phyloP scores from a whole-genome alignment of 2,888 invertebrate genomes.

The Eucriotettix oculatus region DNA sequence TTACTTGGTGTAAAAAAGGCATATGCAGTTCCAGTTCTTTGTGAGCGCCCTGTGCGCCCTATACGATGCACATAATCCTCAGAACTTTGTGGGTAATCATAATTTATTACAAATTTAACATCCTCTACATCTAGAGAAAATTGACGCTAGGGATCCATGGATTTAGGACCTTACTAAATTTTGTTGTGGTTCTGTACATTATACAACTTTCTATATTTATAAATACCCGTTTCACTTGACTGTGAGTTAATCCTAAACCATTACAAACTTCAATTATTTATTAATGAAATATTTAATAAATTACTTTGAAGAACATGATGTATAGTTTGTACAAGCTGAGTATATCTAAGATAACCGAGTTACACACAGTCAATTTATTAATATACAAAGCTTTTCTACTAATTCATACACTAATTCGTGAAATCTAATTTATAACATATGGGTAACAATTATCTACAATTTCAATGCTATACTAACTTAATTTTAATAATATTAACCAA shows the following conservation, averaged over 20 bases:
- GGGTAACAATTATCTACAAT: neutral
- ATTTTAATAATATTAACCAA: neutral
- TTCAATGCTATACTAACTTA: neutral
- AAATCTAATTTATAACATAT: neutral
- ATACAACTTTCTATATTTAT: no score
- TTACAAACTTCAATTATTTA: no score
- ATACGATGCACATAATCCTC: constrained; percentile 61
- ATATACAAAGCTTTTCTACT: no score
- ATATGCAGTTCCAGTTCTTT: constrained; percentile 49
- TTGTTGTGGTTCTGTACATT: no score
- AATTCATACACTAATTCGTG: neutral
- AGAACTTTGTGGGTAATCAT: constrained; percentile 51
- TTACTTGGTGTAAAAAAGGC: constrained; percentile 54
- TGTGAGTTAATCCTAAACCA: no score
- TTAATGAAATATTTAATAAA: no score
- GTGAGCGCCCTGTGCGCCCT: constrained; percentile 48
- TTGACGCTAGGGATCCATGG: neutral
- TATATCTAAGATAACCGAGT: no score
- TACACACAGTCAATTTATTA: no score
- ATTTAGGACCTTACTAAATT: no score
- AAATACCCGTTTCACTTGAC: no score
- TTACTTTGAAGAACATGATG: no score
- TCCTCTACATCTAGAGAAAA: constrained; percentile 47
- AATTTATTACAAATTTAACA: constrained; percentile 58
- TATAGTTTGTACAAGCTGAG: no score